Base-by-base conservation (phyloP, 1,140 invertebrate species). In the Amphibalanus amphitrite region DNA sequence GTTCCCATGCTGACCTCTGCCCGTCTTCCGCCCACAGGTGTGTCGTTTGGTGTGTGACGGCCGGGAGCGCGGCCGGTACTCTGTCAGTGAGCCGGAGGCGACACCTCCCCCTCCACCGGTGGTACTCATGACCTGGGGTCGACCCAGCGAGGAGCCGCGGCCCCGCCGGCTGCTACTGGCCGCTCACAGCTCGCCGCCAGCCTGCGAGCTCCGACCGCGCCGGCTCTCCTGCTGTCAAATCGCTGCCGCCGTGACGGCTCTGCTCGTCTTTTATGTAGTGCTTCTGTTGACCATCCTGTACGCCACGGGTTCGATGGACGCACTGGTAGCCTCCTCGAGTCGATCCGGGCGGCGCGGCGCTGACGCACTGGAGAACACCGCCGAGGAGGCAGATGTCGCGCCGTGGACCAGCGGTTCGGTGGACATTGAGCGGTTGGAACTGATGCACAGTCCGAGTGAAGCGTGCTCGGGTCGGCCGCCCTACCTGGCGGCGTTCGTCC, bases 401-500 rank as follows among this genome's bases (percentile, higher is more conserved):
- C 33, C 33, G 33, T 38, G 33, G 33, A 4, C 4, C 33, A 15
- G 33, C 33, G 33, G 33, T 38, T 4, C 4, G 15, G 47, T 75
- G 28, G 74, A 75, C 69, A 59, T 75, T 30, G 40, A 71, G 30
- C 69, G 74, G 59, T 73, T 75, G 70, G 29, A 30, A 10, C 71
- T 70, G 64, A 20, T 69, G 59, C 73, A 72, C n/a, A 72, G 72
- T n/a, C 70, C 71, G 26, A 47, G 6, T 8, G 74, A 28, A 26
- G 30, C 67, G 10, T 75, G 74, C 47, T 6, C 28, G 3, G 69
- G 71, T 25, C 38, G 25, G n/a, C 69, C 69, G 30, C 71, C 75
- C 29, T 76, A 71, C 71, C 71, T 76, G 65, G 47, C 78, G 26
- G 75, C 78, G 28, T 77, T 79, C 40, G 75, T 82, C 25, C 81